Percentiles rank a stretch among this genome's conserved stretches.
phyloP scores from a whole-genome alignment of 2,113 vertebrate genomes.

The Chitala chitala region DNA sequence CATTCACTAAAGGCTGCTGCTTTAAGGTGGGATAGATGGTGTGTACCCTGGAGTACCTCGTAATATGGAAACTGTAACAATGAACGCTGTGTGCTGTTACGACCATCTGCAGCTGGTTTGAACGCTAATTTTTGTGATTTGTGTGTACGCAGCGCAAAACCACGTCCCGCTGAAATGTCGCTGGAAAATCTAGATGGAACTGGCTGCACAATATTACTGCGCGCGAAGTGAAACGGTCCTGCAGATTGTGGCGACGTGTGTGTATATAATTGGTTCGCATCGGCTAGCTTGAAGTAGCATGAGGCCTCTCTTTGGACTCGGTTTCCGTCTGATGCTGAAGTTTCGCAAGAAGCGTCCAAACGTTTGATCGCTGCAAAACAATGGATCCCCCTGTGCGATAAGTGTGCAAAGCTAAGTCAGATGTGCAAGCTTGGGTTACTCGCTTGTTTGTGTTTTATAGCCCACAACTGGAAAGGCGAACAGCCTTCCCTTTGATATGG shows the following conservation, averaged over 20 bases:
- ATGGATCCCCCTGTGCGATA: conserved; percentile 32
- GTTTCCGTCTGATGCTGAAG: conserved; percentile 14
- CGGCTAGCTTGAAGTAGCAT: background rate
- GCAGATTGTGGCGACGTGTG: background rate
- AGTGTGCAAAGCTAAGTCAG: conserved; percentile 46
- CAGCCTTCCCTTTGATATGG: conserved; percentile 39
- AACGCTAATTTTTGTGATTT: conserved; percentile 6
- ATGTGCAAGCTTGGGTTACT: conserved; percentile 37
- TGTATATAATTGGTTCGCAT: conserved; percentile 27
- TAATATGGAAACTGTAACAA: background rate
- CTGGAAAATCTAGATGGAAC: conserved; percentile 7
- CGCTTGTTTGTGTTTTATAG: conserved; percentile 34
- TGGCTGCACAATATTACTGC: conserved; percentile 22
- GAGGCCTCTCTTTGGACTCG: background rate
- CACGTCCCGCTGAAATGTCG: background rate
- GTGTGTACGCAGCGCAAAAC: background rate
- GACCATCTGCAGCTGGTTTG: background rate
- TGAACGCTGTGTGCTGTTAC: background rate
- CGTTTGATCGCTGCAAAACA: conserved; percentile 31
- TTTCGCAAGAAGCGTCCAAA: conserved; percentile 31
- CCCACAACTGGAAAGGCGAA: conserved; percentile 31
- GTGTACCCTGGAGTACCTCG: background rate
- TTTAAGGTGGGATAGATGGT: background rate
- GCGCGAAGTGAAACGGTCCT: conserved; percentile 30
- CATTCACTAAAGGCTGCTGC: background rate